Evolutionary conservation across 2,113 vertebrate species (phyloP), one percentile per base, ranked within the genome.

Genomic region (Poecilia latipinna): DNA sequence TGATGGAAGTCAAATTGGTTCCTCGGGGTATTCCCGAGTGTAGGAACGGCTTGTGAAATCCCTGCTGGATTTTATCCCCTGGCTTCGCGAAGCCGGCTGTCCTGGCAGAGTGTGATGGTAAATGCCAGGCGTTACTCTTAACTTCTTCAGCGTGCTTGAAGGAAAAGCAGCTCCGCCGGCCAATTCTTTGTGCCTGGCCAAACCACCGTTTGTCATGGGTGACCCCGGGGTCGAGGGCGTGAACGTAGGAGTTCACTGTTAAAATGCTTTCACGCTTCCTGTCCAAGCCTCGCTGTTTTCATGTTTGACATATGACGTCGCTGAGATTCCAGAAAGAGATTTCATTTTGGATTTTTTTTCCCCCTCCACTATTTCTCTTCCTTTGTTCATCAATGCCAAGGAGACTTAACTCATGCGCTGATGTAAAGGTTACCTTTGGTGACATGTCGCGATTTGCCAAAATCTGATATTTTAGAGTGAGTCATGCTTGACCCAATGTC

Each of bases 241-340:
- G 71, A 68, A 80, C 72, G 31, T 19, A 42, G n/a, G 70, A 68
- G 70, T 70, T 71, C 65, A 78, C 73, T 60, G 12, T 62, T 65
- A 63, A 60, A 68, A 44, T 29, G 42, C 82, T 92, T 89, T 83
- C 85, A 79, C 66, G 28, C 82, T 91, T 95, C 93, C 91, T 87
- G 71, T 80, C 76, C 54, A 54, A 68, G 68, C 70, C 66, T 87
- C 70, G 79, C 79, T 68, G 61, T 79, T 90, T 93, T 93, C 92
- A 91, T 91, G 82, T 90, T 82, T 75, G 80, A 78, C 68, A 61
- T 73, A 75, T 93, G 90, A 94, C 87, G 91, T 93, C 92, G 93
- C 81, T 32, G 42, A 61, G 44, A 78, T 65, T 8, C 78, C 76
- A 72, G 76, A 74, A 83, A 87, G 81, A 78, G 76, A 72, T 75